A percentile compares a stretch with the other conserved stretches of the same genome.
These are phyloP conservation scores for Cryptomyrus ogoouensis DNA, from an alignment of 2,113 vertebrate species.

Conservation along the genomic window DNA sequence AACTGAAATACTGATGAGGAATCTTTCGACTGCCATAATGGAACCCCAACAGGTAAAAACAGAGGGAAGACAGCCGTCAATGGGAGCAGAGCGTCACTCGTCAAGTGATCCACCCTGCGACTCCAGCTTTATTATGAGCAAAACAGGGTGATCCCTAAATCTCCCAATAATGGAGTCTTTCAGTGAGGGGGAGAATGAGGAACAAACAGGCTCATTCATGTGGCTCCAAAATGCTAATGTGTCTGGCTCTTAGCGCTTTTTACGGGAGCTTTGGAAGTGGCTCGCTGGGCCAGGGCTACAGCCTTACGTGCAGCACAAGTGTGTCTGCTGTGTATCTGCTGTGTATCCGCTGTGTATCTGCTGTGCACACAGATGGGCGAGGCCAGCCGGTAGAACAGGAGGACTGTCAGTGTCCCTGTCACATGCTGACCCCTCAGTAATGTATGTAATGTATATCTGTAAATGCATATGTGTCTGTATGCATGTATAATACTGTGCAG, in stretches of 20 bases:
- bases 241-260: slow-evolving; percentile 66
- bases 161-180: slow-evolving; percentile 68
- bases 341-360: slow-evolving; percentile 15
- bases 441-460: no score
- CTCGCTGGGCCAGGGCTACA: slow-evolving; percentile 34
- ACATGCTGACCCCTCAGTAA: neutral
- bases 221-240: slow-evolving; percentile 72
- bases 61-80: slow-evolving; percentile 7
- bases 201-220: slow-evolving; percentile 68
- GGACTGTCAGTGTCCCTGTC: neutral
- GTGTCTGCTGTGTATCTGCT: no score
- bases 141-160: slow-evolving; percentile 62
- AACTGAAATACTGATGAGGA: slow-evolving; percentile 30
- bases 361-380: slow-evolving; percentile 41
- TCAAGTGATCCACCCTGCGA: slow-evolving; percentile 43
- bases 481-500: no score
- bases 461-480: no score
- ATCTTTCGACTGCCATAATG: slow-evolving; percentile 4
- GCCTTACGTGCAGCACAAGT: slow-evolving; percentile 39
- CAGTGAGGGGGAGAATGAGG: slow-evolving; percentile 64
- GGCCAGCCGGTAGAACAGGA: neutral
- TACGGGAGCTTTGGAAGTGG: slow-evolving; percentile 59
- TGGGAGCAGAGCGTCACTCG: slow-evolving; percentile 37
- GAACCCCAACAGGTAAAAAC: slow-evolving; percentile 29
- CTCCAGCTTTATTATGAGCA: slow-evolving; percentile 52